phyloP scores from a whole-genome alignment of 2,113 vertebrate genomes.

The Nyctereutes procyonoides region DNA sequence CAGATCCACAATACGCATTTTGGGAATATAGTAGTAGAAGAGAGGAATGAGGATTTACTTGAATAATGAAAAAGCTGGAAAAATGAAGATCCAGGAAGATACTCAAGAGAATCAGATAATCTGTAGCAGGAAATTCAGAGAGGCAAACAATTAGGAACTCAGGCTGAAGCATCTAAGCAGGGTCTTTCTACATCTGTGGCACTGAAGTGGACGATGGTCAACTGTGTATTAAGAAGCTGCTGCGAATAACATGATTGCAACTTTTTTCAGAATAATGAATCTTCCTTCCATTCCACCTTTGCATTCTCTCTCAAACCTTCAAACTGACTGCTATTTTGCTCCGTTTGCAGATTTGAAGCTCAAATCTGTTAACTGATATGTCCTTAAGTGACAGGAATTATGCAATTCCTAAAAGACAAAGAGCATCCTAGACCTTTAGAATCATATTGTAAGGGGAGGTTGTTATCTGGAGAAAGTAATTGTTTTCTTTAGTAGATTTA shows the following conservation, averaged over 20 bases:
- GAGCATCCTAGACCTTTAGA: not conserved
- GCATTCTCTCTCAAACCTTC: not conserved
- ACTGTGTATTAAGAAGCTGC: not conserved
- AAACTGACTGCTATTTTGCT: not conserved
- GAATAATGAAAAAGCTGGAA: not conserved
- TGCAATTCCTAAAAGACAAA: not conserved
- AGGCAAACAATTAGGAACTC: not conserved
- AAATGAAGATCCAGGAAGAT: not conserved
- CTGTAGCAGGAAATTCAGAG: not conserved
- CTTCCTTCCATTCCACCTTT: not conserved
- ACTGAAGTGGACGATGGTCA: not conserved
- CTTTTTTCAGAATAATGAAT: not conserved
- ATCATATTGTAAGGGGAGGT: not conserved
- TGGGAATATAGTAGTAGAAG: not conserved
- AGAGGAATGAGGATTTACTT: not conserved
- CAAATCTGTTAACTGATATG: not conserved
- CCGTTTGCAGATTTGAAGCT: not conserved
- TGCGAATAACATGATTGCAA: not conserved
- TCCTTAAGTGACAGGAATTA: not conserved
- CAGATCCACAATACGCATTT: not conserved
- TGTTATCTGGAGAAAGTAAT: not conserved
- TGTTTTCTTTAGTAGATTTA: not conserved
- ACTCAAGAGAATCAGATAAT: not conserved
- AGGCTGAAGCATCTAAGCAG: not conserved
- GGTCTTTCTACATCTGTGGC: accelerated